Evolutionary conservation across 2,888 invertebrate genomes (phyloP), one percentile per base, ranked within the genome.

Genomic region (Onthophagus sagittarius): DNA sequence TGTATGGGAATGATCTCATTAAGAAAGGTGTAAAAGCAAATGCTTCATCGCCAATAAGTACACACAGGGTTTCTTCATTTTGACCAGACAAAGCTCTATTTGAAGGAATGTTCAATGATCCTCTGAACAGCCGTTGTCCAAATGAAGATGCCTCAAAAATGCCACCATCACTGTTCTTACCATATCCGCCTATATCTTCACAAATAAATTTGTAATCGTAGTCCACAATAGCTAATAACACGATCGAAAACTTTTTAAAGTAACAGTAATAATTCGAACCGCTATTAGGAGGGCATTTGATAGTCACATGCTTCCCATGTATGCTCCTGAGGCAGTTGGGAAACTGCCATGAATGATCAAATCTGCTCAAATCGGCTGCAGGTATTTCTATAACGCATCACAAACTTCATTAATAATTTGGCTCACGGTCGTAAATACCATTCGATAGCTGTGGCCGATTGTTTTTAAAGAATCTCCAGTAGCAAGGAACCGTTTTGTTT

Each of bases 341-440:
- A 73, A 79, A 77, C 39, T 79, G 72, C 77, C 79, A 79, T 53
- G 32, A 69, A 33, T 74, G 71, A 62, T 76, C n/a, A 75, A 75
- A 77, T 31, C 72, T 63, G 73, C 63, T 67, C 73, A 74, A 72
- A 75, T 67, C 23, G 73, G 69, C 71, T 74, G 75, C 72, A 72
- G 64, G 72, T 15, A 14, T 0, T 76, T n/a, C n/a, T n/a, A n/a
- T 74, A 77, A 75, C 65, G 76, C 75, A 23, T 71, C 74, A 73
- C 74, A 78, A 74, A 75, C 76, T 73, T 78, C 75, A 71, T 69
- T 71, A 72, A 78, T 77, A 15, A 77, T 75, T 70, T 75, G 67
- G 62, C 72, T 67, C 53, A 78, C 77, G 70, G 77, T 78, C 71
- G 76, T 75, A 71, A 77, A 70, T 73, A 77, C 78, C 71, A 79